Evolutionary conservation across 2,888 invertebrate species (phyloP).

Genomic region (Proisotoma minuta): DNA sequence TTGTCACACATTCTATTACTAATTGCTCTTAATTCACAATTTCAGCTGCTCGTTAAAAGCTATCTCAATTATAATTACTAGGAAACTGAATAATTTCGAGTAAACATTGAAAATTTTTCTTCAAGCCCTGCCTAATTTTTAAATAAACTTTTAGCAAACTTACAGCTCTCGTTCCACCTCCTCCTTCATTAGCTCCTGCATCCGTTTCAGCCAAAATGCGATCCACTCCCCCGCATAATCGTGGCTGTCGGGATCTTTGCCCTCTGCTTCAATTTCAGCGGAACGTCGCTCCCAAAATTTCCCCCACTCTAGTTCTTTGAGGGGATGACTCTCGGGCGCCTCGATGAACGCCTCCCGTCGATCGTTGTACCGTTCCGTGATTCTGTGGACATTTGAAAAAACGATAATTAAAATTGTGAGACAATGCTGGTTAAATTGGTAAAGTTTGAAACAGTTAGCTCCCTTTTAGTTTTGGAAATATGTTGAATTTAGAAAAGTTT

Average conservation of each 20-base stretch:
- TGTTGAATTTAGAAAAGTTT: no score
- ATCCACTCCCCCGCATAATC: slow-evolving; percentile 90
- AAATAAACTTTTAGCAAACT: no score
- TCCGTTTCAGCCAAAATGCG: slow-evolving; percentile 73
- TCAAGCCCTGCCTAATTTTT: no score
- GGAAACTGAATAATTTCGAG: no score
- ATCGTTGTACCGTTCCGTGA: slow-evolving; percentile 17
- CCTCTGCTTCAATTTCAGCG: slow-evolving; percentile 65
- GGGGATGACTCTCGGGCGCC: slow-evolving; percentile 81
- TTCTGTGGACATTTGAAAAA: slow-evolving; percentile 11
- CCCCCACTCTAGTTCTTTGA: slow-evolving; percentile 85
- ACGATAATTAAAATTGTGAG: neutral
- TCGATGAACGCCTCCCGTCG: slow-evolving; percentile 65
- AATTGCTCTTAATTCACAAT: no score
- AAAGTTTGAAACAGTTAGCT: no score
- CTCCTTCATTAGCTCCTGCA: slow-evolving; percentile 70
- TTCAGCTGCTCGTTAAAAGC: no score
- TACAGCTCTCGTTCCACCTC: slow-evolving; percentile 63
- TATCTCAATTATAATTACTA: no score
- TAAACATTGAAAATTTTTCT: no score
- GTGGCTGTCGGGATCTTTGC: slow-evolving; percentile 70
- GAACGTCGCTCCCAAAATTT: slow-evolving; percentile 80
- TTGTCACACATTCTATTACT: no score
- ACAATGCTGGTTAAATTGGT: no score
- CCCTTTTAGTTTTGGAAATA: no score